Evolutionary conservation across 2,113 vertebrate genomes (phyloP), one percentile per base, ranked within the genome.

Genomic region (Myodes glareolus): DNA sequence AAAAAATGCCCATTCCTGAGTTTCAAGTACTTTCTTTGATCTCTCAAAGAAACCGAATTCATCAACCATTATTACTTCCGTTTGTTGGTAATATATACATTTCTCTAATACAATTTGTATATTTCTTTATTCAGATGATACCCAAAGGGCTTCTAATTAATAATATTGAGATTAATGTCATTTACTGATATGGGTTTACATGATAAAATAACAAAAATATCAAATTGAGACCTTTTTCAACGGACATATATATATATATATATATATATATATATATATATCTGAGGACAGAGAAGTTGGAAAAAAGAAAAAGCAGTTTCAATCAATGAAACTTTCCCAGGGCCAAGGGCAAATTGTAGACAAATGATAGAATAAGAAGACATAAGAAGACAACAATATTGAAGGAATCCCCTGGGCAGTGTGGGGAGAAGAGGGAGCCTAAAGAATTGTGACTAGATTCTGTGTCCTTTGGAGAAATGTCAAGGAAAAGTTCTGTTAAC

Each of bases 371-470:
- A 63, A 25, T 9, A 84, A 39, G 6, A 65, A 45, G 39, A 33
- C 27, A 63, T 89, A 17, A n/a, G 87, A 45, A 70, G 27, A n/a
- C 52, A 5, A 1, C 68, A 7, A 63, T 50, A 42, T 50, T 12
- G 70, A 67, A 3, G 73, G 55, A 87, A 65, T 3, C 1, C 36
- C 12, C 2, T 3, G 39, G 9, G 23, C 10, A 8, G 13, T 4
- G 0, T 2, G 1, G 2, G 0, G 1, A 2, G 7, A 76, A 6
- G 11, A 58, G 23, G 23, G 55, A 6, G 5, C 10, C 12, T n/a
- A 82, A n/a, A 12, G 52, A 58, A 13, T 4, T 50, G 5, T 6
- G 0, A 23, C 2, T 23, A 55, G 12, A 65, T 7, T 68, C 5
- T 19, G 10, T 5, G 25, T 61, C n/a, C 9, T 76, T 39, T 65